A percentile compares a stretch with the other conserved stretches of the same genome.
phyloP scores from a whole-genome alignment of 2,113 vertebrate genomes.

The Alouatta palliata region DNA sequence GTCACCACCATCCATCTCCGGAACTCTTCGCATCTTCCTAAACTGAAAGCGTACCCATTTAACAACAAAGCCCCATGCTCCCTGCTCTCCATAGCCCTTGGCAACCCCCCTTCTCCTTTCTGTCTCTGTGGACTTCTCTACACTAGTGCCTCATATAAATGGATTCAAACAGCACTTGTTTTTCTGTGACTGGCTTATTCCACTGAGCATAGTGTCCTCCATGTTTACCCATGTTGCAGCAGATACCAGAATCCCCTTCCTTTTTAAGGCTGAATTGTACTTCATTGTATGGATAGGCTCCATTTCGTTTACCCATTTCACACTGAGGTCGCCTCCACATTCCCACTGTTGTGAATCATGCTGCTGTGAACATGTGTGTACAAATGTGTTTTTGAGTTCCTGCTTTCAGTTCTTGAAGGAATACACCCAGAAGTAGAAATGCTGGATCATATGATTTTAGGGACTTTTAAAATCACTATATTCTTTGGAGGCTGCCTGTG shows the following conservation, averaged over 20 bases:
- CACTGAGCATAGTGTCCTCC: background rate
- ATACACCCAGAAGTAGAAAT: background rate
- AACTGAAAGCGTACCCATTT: background rate
- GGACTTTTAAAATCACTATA: background rate
- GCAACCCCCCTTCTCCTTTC: no score
- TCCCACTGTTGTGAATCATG: background rate
- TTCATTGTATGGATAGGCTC: rapidly evolving
- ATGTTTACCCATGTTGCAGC: rapidly evolving
- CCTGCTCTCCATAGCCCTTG: background rate
- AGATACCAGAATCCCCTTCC: background rate
- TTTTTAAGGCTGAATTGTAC: background rate
- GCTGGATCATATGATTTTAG: background rate
- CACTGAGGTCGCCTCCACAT: background rate
- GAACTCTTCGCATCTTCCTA: background rate
- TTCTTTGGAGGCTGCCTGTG: background rate
- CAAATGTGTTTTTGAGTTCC: background rate
- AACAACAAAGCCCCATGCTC: rapidly evolving
- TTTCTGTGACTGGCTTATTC: background rate
- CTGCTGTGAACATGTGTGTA: rapidly evolving
- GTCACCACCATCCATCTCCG: background rate
- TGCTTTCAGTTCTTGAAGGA: background rate
- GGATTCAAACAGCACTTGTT: background rate
- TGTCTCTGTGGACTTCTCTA: background rate
- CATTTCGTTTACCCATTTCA: background rate
- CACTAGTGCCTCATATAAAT: background rate